Evolutionary conservation across 1,140 invertebrate species (phyloP).

Genomic region (Drosophila melanica): DNA sequence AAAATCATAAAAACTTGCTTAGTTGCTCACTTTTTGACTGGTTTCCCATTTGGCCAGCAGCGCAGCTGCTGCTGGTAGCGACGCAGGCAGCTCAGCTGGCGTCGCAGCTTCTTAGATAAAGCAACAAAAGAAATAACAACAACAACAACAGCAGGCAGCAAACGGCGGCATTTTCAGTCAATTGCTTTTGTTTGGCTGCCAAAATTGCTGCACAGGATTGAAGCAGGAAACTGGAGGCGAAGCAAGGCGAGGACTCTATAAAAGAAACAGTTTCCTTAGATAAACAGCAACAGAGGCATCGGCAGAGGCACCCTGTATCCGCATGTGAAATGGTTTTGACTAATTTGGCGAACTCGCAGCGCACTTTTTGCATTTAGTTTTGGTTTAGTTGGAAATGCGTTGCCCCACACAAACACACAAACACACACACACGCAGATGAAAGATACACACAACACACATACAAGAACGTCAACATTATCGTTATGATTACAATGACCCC

Average conservation of each 20-base stretch:
- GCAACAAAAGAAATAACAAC: conserved; percentile 8
- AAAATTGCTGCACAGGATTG: conserved; percentile 25
- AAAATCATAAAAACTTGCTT: conserved; percentile 71
- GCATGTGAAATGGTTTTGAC: conserved; percentile 43
- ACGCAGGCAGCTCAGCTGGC: conserved; percentile 29
- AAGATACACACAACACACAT: conserved; percentile 8
- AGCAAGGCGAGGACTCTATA: conserved; percentile 2
- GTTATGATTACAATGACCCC: conserved; percentile 75
- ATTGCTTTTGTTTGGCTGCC: conserved; percentile 66
- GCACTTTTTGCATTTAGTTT: conserved; percentile 45
- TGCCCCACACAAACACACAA: neutral
- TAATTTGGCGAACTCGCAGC: conserved; percentile 60
- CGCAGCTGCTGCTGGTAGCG: conserved; percentile 28
- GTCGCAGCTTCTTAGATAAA: conserved; percentile 22
- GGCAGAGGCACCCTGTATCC: conserved; percentile 49
- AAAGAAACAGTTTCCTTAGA: conserved; percentile 21
- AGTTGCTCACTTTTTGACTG: conserved; percentile 43
- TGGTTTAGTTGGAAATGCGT: conserved; percentile 26
- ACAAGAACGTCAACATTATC: conserved; percentile 47
- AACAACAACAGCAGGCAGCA: conserved; percentile 15
- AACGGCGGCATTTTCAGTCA: conserved; percentile 21
- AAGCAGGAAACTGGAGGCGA: conserved; percentile 13
- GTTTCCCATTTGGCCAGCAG: conserved; percentile 51
- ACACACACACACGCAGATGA: conserved; percentile 4
- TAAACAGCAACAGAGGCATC: neutral